phyloP scores from a whole-genome alignment of 2,797 vertebrate genomes.

The Chrosomus eos region DNA sequence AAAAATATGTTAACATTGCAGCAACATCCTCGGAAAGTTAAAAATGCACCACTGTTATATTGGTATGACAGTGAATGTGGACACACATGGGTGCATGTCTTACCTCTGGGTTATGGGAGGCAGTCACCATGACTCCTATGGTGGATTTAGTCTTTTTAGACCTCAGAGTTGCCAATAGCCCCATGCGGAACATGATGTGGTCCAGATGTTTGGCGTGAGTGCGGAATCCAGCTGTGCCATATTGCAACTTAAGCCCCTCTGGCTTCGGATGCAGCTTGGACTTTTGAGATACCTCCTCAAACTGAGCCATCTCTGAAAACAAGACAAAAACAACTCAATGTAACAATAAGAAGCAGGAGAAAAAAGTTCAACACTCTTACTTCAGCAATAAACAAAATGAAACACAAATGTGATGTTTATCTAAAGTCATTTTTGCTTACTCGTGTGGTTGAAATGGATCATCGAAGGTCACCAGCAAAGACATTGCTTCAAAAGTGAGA shows the following conservation, averaged over 20 bases:
- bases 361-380: too few species aligned
- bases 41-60: neutral
- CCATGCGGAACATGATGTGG: slow-evolving; percentile 96
- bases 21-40: neutral
- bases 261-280: slow-evolving; percentile 83
- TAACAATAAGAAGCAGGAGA: neutral
- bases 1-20: slow-evolving; percentile 13
- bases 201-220: slow-evolving; percentile 81
- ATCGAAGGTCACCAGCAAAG: too few species aligned
- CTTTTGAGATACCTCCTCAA: slow-evolving; percentile 73
- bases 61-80: neutral
- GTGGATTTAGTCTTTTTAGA: slow-evolving; percentile 84
- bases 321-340: neutral
- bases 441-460: too few species aligned
- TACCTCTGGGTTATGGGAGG: slow-evolving; percentile 97
- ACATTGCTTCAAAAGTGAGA: too few species aligned
- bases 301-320: slow-evolving; percentile 78
- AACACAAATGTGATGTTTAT: too few species aligned
- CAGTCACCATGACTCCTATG: slow-evolving; percentile 96
- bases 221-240: slow-evolving; percentile 95
- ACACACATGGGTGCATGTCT: neutral
- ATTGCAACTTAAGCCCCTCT: slow-evolving; percentile 82
- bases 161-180: slow-evolving; percentile 85
- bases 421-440: too few species aligned
- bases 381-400: too few species aligned